Evolutionary conservation across 2,888 invertebrate species (phyloP).

Genomic region (Griposia aprilina): DNA sequence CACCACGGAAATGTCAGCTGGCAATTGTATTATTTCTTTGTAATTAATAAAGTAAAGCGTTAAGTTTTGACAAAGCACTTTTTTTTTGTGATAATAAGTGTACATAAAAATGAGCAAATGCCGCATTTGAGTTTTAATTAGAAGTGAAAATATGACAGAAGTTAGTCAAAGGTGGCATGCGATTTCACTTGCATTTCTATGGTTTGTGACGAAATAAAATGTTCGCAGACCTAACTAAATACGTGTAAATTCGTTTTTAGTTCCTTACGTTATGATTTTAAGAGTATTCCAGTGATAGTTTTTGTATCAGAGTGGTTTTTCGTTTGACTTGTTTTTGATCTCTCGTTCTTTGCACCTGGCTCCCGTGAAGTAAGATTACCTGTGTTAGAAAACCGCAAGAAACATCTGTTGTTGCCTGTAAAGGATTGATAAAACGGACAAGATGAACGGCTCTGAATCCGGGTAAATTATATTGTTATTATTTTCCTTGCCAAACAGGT

Average conservation of each 20-base stretch:
- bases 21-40: conserved; percentile 85
- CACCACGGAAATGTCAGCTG: conserved; percentile 91
- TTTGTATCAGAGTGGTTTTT: conserved; percentile 77
- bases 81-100: conserved; percentile 75
- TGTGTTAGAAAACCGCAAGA: conserved; percentile 74
- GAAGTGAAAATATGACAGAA: conserved; percentile 86
- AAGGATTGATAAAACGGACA: conserved; percentile 75
- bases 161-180: conserved; percentile 86
- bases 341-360: conserved; percentile 78
- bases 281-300: conserved; percentile 82
- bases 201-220: conserved; percentile 89
- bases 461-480: conserved; percentile 90
- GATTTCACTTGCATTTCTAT: conserved; percentile 90
- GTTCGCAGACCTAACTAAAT: conserved; percentile 79
- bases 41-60: conserved; percentile 82
- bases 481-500: conserved; percentile 73
- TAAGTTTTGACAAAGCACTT: conserved; percentile 72
- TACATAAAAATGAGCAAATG: conserved; percentile 71
- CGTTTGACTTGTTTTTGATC: conserved; percentile 74
- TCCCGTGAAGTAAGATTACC: conserved; percentile 73
- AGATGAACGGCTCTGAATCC: conserved; percentile 95
- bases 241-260: conserved; percentile 81
- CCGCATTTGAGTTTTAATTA: conserved; percentile 71
- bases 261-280: conserved; percentile 82
- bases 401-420: conserved; percentile 72